These are phyloP conservation scores for Hydraecia micacea DNA, from an alignment of 2,888 invertebrate species.

Conservation along the genomic window DNA sequence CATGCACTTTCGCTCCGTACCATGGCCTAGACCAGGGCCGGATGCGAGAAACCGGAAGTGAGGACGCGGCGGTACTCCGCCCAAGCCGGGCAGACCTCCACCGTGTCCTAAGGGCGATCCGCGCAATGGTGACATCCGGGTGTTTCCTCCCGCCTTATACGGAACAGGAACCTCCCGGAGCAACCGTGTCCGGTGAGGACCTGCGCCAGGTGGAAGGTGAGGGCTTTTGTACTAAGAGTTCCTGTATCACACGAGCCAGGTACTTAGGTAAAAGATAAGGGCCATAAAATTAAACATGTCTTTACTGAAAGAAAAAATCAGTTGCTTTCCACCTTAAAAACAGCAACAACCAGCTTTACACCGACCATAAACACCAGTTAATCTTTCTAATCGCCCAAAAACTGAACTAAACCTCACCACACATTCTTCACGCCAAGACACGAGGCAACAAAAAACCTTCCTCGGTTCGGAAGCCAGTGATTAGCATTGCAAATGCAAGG, in stretches of 20 bases:
- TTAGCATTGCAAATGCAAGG: conserved; percentile 84
- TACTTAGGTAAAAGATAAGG: not conserved
- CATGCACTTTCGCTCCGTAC: too few species aligned
- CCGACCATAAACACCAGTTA: conserved; percentile 10
- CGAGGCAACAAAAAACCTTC: conserved; percentile 64
- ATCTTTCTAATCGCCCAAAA: conserved; percentile 46
- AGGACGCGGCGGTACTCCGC: too few species aligned
- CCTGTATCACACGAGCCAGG: not conserved
- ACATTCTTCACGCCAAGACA: conserved; percentile 56
- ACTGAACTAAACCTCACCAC: conserved; percentile 30
- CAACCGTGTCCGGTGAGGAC: too few species aligned
- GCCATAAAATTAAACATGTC: not conserved
- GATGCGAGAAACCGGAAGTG: too few species aligned
- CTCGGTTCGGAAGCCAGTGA: conserved; percentile 68
- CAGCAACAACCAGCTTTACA: conserved; percentile 1
- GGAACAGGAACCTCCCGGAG: too few species aligned
- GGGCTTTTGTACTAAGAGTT: not conserved
- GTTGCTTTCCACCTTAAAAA: not conserved
- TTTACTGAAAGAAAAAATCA: not conserved
- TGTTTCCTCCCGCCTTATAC: too few species aligned
- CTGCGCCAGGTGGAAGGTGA: too few species aligned
- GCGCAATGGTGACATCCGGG: too few species aligned
- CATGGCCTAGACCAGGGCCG: too few species aligned
- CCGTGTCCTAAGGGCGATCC: too few species aligned
- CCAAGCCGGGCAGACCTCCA: too few species aligned